These are phyloP conservation scores for Mystacornis crossleyi DNA, from an alignment of 2,113 vertebrate species.

Conservation along the genomic window DNA sequence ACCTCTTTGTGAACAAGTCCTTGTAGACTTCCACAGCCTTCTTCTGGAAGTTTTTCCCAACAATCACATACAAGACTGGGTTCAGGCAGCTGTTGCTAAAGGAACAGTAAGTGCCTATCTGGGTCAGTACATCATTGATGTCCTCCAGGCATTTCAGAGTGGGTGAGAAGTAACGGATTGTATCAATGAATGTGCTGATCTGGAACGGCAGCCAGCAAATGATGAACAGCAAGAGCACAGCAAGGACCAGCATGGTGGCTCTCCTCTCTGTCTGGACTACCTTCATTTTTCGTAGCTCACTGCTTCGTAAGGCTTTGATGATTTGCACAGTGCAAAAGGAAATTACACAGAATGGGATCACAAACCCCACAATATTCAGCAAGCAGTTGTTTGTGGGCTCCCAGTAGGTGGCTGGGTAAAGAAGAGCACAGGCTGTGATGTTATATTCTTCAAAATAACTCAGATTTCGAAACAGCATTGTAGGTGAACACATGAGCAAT, in stretches of 20 bases:
- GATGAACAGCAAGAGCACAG: conserved; percentile 85
- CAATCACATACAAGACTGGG: conserved; percentile 91
- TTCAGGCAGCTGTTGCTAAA: conserved; percentile 95
- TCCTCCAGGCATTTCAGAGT: conserved; percentile 62
- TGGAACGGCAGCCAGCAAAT: conserved; percentile 90
- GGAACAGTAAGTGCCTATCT: conserved; percentile 81
- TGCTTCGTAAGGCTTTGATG: conserved; percentile 75
- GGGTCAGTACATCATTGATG: conserved; percentile 74
- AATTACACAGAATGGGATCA: conserved; percentile 83
- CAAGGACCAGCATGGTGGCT: conserved; percentile 80
- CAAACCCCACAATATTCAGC: conserved; percentile 83
- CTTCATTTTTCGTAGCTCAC: conserved; percentile 67
- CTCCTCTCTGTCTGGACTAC: conserved; percentile 77
- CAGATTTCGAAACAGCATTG: conserved; percentile 75
- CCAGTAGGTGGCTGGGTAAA: conserved; percentile 68
- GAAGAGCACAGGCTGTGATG: conserved; percentile 77
- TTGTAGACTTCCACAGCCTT: conserved; percentile 84
- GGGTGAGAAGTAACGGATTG: conserved; percentile 40
- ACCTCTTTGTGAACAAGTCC: conserved; percentile 26
- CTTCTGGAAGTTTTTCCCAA: conserved; percentile 93
- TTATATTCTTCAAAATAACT: conserved; percentile 32
- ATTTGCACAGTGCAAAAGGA: conserved; percentile 85
- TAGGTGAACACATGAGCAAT: conserved; percentile 79
- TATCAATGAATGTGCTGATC: conserved; percentile 77
- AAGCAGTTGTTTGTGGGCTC: conserved; percentile 73